Evolutionary conservation across 2,797 vertebrate species (phyloP).

Genomic region (Orestias chungarensis): DNA sequence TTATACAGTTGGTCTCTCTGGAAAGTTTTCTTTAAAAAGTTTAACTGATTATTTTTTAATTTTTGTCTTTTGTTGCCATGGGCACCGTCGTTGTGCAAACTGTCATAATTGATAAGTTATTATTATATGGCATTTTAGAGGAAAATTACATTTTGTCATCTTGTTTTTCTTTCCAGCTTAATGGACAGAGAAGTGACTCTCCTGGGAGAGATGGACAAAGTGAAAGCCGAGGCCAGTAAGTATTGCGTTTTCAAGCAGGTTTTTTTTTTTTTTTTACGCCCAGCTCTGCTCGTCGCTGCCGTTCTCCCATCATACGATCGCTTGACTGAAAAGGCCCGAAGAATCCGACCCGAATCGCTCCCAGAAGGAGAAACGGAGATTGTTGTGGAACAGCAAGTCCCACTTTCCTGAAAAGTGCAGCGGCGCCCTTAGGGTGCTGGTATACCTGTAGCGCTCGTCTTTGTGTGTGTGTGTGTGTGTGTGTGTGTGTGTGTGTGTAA

Average conservation of each 20-base stretch:
- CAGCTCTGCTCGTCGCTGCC: constrained; percentile 19
- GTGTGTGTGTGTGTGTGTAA: constrained; percentile 27
- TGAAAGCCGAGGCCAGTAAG: constrained; percentile 97
- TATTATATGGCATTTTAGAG: no score
- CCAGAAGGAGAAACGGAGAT: constrained; percentile 30
- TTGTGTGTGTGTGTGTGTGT: constrained; percentile 1
- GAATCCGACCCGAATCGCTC: constrained; percentile 57
- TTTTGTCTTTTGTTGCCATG: no score
- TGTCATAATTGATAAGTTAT: no score
- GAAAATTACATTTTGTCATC: neutral
- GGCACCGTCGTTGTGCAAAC: no score
- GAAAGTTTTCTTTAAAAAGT: no score
- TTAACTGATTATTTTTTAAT: no score
- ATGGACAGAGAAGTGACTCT: constrained; percentile 96
- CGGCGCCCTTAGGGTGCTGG: constrained; percentile 21
- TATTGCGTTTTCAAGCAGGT: constrained; percentile 37
- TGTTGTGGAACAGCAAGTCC: constrained; percentile 50
- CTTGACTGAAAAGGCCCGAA: constrained; percentile 36
- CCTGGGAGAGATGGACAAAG: constrained; percentile 94
- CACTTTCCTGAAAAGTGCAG: constrained; percentile 48
- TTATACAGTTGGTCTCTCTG: no score
- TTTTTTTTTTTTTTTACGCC: constrained; percentile 13
- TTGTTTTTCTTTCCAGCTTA: constrained; percentile 78
- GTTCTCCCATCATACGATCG: constrained; percentile 50
- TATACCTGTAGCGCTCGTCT: constrained; percentile 40